Conservation (phyloP, 2,797 vertebrate genomes). For the Hypotaenidia philippensis region DNA sequence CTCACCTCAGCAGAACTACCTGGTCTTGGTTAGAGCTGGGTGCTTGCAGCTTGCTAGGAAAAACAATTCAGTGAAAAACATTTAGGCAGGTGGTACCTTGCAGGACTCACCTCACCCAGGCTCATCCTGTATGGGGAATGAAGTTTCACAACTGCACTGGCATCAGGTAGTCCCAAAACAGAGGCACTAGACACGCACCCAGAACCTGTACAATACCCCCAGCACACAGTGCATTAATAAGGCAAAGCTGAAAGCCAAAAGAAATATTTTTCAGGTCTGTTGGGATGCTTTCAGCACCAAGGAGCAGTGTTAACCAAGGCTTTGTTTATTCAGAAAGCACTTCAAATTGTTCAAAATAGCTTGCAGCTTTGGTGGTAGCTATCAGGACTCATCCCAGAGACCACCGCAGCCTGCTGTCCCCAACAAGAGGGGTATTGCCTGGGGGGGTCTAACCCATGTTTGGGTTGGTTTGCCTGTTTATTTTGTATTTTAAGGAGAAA, state of each 20-base stretch:
- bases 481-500: neutral
- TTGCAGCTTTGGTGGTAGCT: neutral
- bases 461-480: neutral
- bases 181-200: neutral
- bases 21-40: neutral
- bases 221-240: neutral
- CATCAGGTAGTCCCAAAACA: neutral
- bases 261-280: neutral
- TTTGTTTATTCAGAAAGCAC: neutral
- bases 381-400: fast-evolving
- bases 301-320: neutral
- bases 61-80: neutral
- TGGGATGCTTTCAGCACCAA: neutral
- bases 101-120: neutral
- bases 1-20: neutral
- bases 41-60: neutral
- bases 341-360: neutral
- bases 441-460: neutral
- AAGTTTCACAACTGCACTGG: neutral
- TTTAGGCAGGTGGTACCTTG: fast-evolving
- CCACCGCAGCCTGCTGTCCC: neutral
- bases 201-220: fast-evolving
- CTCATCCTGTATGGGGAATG: neutral
- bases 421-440: too few species aligned
- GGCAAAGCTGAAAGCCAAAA: fast-evolving